A percentile compares a stretch with the other conserved stretches of the same genome.
Conservation (phyloP, 2,888 invertebrate species). For the Heterodera filipjevi region DNA sequence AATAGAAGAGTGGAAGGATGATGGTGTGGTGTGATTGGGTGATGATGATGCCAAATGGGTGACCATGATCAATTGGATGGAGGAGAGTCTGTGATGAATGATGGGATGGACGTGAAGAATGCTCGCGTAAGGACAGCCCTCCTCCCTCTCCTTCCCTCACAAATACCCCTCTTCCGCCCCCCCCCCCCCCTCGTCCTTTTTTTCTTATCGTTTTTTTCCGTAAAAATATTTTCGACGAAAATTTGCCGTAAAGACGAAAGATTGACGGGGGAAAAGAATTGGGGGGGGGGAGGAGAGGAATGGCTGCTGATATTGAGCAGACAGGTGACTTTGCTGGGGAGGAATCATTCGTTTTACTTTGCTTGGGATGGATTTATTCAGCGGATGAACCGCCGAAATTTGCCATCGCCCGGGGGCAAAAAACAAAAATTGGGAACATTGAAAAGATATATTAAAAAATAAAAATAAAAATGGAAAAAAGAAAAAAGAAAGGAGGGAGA, state of each 20-base stretch:
- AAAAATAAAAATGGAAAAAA: background rate
- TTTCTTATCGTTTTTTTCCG: background rate
- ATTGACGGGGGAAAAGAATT: background rate
- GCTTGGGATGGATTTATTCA: background rate
- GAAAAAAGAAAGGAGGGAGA: background rate
- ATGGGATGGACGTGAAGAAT: background rate
- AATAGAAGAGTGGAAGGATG: no score
- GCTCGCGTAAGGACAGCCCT: background rate
- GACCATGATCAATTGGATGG: background rate
- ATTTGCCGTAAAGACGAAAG: background rate
- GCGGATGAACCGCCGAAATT: background rate
- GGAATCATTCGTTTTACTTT: background rate
- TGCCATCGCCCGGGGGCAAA: background rate
- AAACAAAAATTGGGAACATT: no score
- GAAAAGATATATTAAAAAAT: no score
- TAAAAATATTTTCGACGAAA: constrained; percentile 5
- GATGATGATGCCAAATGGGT: background rate
- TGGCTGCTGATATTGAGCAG: background rate
- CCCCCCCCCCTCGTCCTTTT: background rate
- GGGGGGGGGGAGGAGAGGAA: background rate
- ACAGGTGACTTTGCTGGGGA: background rate
- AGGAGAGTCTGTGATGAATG: background rate
- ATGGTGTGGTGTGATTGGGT: background rate
- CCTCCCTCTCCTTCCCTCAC: background rate
- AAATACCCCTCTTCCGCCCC: background rate